Base-by-base conservation (phyloP, 2,113 vertebrate species). In the Thoracochromis brauschi region DNA sequence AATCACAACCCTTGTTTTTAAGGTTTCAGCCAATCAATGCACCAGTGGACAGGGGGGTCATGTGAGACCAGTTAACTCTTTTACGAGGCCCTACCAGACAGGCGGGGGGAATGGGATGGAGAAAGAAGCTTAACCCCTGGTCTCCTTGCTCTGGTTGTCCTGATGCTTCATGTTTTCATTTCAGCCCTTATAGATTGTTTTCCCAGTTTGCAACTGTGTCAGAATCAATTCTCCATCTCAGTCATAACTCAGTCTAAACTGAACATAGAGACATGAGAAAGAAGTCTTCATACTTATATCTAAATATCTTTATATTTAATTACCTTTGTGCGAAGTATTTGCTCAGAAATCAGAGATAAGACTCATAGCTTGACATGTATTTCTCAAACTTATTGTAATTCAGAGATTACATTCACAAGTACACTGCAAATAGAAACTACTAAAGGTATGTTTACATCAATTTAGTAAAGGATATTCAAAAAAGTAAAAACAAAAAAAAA, bases 31-130 rank as follows among this genome's bases (percentile, higher is more conserved):
- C 73, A 51, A 78, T 78, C 45, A 33, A 26, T 31, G 14, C 73
- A 60, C 5, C 38, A 38, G 82, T 82, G 86, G 88, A 85, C 90
- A 65, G 55, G 81, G 68, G 49, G 45, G 75, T 85, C 91, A 89
- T 80, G 71, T 80, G 94, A 93, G 91, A 87, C 84, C 84, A 85
- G 86, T 94, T 89, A 89, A 93, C 83, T 65, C 35, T 88, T 94
- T 95, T 94, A 95, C 73, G 85, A 91, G 93, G 21, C 81, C 82
- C 54, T 85, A 79, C 78, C 90, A 93, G 91, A 92, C 88, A 88
- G 88, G 85, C 47, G 10, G 82, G 42, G 80, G 68, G 75, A 81
- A 71, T 49, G 7, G 54, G 82, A 80, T 60, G 75, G 71, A 81
- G 88, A 14, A 16, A 68, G 57, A 33, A 54, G 9, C 17, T 42